Conservation (phyloP, 1,140 invertebrate genomes). For the Caenorhabditis brenneri region DNA sequence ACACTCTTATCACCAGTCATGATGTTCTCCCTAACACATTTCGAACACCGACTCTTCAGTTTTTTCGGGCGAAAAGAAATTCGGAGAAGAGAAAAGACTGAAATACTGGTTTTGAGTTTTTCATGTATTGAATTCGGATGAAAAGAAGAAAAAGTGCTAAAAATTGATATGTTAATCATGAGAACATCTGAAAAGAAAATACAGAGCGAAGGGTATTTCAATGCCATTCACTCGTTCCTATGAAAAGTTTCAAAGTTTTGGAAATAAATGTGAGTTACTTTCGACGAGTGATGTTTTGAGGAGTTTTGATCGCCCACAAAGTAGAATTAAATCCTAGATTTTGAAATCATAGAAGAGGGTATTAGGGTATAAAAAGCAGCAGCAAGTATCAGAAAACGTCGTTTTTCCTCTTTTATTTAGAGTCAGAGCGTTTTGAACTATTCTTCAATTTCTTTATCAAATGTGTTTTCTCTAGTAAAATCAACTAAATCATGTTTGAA, state of each 20-base stretch:
- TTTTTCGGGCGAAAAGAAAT: background rate
- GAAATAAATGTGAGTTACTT: background rate
- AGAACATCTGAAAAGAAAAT: background rate
- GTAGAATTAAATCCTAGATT: too few relatives aligned
- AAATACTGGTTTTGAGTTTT: conserved; percentile 9
- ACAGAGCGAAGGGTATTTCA: background rate
- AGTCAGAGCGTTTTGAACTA: too few relatives aligned
- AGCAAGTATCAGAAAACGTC: too few relatives aligned
- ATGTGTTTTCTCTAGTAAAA: too few relatives aligned
- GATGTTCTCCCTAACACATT: conserved; percentile 34
- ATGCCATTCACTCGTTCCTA: background rate
- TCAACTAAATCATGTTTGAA: too few relatives aligned
- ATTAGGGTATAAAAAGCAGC: too few relatives aligned
- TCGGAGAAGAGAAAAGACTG: background rate
- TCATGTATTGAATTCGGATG: background rate
- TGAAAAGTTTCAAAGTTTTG: conserved; percentile 9
- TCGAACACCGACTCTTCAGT: background rate
- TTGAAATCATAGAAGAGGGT: too few relatives aligned
- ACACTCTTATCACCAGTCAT: conserved; percentile 37
- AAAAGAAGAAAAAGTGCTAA: background rate
- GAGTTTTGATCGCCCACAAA: too few relatives aligned
- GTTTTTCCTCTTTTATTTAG: too few relatives aligned
- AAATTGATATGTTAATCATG: conserved; percentile 24
- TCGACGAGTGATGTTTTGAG: too few relatives aligned
- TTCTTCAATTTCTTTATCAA: too few relatives aligned